Evolutionary conservation across 2,888 invertebrate genomes (phyloP), one percentile per base, ranked within the genome.

Genomic region (Choreutis nemorana): DNA sequence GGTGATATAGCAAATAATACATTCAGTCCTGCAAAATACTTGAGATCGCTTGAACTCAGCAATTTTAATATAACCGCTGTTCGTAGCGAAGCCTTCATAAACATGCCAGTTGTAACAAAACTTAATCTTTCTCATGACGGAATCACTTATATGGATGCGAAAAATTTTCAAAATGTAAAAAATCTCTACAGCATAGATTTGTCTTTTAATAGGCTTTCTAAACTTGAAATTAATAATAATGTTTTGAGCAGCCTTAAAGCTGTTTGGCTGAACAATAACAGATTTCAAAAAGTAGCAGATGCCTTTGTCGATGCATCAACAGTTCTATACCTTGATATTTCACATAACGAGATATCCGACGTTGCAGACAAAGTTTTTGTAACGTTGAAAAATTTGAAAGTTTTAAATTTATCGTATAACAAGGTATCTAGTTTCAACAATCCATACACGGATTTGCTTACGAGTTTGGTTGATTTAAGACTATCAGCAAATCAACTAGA

Each of bases 111-210:
- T n/a, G 28, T 73, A 18, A 55, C 57, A 4, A 46, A 55, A 36
- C 38, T 77, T 3, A 72, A 73, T 37, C 31, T 77, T 29, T 73
- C 73, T 2, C 42, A 62, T 24, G 73, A 71, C 41, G 28, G 37
- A 15, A 59, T 77, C 10, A 39, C 52, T 14, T 38, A 31, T n/a
- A 53, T 77, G 24, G 45, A 51, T 4, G 30, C 52, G 0, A 50
- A 57, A 13, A 73, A 64, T 44, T 75, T 77, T 14, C 42, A 38
- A 26, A 46, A 46, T 2, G 41, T 68, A 30, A 46, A 51, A 20
- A 72, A 72, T 31, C 46, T 75, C 42, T 63, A 54, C 22, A 65
- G 61, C 30, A 46, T 77, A 32, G 72, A 77, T 40, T 23, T 77
- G 18, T 72, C 75, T 2, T 34, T 47, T 21, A 77, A 77, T 41